Evolutionary conservation across 1,140 invertebrate species (phyloP), one percentile per base, ranked within the genome.

Genomic region (Phortica variegata): DNA sequence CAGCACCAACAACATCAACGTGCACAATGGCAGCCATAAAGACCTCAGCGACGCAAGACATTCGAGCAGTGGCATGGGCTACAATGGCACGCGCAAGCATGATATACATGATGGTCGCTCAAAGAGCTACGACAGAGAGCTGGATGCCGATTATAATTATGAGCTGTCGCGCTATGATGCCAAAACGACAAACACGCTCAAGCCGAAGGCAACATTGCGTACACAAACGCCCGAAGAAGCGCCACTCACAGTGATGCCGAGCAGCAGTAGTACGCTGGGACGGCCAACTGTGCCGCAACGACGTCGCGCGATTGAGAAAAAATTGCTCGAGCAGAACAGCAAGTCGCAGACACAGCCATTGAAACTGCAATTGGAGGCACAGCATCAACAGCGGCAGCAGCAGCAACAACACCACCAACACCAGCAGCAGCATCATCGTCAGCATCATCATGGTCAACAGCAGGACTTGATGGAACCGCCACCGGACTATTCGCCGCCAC

Each of bases 401-500:
- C 42, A 20, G 26, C 41, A 18, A 36, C 40, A 36, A 43, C 51
- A 5, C 47, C 47, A 6, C 31, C 37, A 8, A 43, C 19, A 13
- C 32, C 19, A 36, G 47, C 36, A 43, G 8, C 38, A 46, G 20
- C 20, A 23, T 45, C 41, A 15, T 19, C 18, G 13, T 19, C 13
- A 20, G 6, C 7, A n/a, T 3, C 38, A 40, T 40, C 7, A n/a
- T 7, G 33, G 38, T 20, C 19, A 19, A 19, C 32, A 21, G 13
- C 37, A 43, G 17, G 29, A 49, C 36, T 15, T 38, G 1, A 10
- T 60, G 43, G 84, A 86, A 59, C 84, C 85, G 3, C 83, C 84
- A 13, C 85, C 85, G 2, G 85, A 87, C 61, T 87, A 87, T 61
- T 86, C 85, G 2, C 85, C 85, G 2, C 83, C 83, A 2, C 79